phyloP scores from a whole-genome alignment of 2,797 vertebrate species.

The Falco berigora region DNA sequence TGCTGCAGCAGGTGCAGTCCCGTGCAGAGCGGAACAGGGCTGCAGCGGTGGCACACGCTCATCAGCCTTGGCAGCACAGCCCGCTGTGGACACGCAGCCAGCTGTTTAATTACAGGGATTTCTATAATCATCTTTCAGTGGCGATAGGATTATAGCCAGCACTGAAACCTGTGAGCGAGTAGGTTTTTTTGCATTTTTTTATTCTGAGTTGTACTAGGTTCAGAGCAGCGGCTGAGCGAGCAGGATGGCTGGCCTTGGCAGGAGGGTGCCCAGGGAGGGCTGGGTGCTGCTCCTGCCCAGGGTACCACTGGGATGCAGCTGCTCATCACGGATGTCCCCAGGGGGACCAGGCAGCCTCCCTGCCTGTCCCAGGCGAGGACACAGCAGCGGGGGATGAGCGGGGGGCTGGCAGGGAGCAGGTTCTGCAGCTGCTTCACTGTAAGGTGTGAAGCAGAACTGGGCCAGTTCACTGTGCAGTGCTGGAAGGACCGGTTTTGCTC shows the following conservation, averaged over 20 bases:
- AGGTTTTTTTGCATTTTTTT: too few species aligned
- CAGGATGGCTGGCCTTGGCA: background rate
- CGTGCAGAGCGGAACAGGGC: background rate
- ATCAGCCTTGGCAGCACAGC: background rate
- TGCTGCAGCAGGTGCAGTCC: background rate
- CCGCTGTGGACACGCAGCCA: background rate
- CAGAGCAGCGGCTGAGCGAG: background rate
- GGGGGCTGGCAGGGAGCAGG: slow-evolving; percentile 48
- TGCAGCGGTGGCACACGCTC: background rate
- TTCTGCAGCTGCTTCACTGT: slow-evolving; percentile 41
- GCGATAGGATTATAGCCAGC: background rate
- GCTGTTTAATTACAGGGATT: background rate
- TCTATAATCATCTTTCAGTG: background rate
- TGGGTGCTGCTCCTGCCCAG: background rate
- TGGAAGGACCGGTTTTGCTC: slow-evolving; percentile 67
- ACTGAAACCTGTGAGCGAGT: background rate
- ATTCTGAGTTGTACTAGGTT: background rate
- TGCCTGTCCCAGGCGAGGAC: background rate
- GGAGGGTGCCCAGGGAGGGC: background rate
- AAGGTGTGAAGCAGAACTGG: slow-evolving; percentile 37
- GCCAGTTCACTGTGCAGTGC: slow-evolving; percentile 50
- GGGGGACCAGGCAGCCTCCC: slow-evolving; percentile 38
- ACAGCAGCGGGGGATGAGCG: slow-evolving; percentile 36
- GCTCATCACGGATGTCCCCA: slow-evolving; percentile 31
- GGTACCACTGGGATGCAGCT: slow-evolving; percentile 50